Base-by-base conservation (phyloP, 2,797 vertebrate genomes). In the Paratrypauchen microcephalus region DNA sequence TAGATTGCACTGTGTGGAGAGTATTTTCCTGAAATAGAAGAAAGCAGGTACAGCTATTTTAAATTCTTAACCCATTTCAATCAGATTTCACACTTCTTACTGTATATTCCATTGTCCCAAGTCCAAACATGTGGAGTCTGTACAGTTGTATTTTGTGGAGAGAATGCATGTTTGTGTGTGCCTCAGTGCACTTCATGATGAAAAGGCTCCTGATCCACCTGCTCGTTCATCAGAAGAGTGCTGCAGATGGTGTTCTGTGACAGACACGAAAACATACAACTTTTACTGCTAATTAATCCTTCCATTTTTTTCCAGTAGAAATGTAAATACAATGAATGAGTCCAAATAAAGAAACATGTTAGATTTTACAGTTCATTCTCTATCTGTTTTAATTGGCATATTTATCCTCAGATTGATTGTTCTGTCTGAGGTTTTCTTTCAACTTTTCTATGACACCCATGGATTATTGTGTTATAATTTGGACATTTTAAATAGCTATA, bases 201-300 rank as follows among this genome's bases (percentile, higher is more conserved):
- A 88, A 87, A 87, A 83, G 67, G 69, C 75, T 87, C 72, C 79
- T 81, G 71, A 74, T 80, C 83, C 88, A 91, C 89, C 90, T 92
- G 89, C 87, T 92, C 87, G 86, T 91, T 92, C 90, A 92, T 92
- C 90, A 90, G 83, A 75, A 77, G 66, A 73, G 76, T 72, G 65
- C 80, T 90, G 71, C 90, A 92, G 91, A 92, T 93, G 90, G 90
- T 70, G 65, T 82, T 85, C 83, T 79, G 83, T 89, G 88, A 91
- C 89, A 89, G 82, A 88, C 72, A 85, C 79, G 71, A 85, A 88
- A 91, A 89, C 80, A 81, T 80, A 86, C 87, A 88, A 83, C 76
- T 78, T 83, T 79, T 77, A 45, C 66, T 58, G 80, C 86, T 89
- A 92, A 92, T 92, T 89, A 91, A 88, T 87, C 80, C 80, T 87